Evolutionary conservation across 2,113 vertebrate genomes (phyloP).

Genomic region (Columba livia): DNA sequence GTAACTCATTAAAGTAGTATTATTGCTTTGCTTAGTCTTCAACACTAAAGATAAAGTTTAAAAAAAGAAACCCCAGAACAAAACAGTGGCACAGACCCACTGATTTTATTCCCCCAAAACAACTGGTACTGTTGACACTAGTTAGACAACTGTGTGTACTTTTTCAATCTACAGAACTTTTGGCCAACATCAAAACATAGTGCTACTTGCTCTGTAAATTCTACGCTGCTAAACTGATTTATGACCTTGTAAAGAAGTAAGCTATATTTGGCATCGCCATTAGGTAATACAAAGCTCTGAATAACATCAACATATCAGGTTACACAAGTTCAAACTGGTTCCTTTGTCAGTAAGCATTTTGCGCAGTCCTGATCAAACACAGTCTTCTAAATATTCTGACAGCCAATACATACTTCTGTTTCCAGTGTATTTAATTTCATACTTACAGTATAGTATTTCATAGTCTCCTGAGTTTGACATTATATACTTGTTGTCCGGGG

Average conservation of each 20-base stretch:
- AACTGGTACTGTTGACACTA: constrained; percentile 25
- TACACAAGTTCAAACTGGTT: constrained; percentile 40
- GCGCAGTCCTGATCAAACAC: not conserved
- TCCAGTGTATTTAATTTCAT: constrained; percentile 9
- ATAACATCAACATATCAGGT: constrained; percentile 59
- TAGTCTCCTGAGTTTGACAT: constrained; percentile 99
- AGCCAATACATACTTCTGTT: constrained; percentile 4
- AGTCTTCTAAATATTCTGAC: not conserved
- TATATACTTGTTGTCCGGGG: constrained; percentile 96
- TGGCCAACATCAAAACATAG: not conserved
- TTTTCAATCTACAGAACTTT: constrained; percentile 37
- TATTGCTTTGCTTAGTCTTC: constrained; percentile 1
- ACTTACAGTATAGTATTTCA: constrained; percentile 99
- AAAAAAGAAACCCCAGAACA: not conserved
- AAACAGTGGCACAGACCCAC: not conserved
- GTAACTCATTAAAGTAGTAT: not conserved
- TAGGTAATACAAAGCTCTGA: constrained; percentile 57
- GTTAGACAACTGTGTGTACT: constrained; percentile 10
- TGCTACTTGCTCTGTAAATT: constrained; percentile 35
- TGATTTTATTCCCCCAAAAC: not conserved
- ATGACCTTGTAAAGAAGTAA: constrained; percentile 61
- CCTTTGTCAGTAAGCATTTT: constrained; percentile 41
- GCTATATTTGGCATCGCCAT: constrained; percentile 63
- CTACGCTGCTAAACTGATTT: constrained; percentile 34
- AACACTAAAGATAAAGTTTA: not conserved